Evolutionary conservation across 1,140 invertebrate species (phyloP).

Genomic region (Aphaenogaster ashmeadi): DNA sequence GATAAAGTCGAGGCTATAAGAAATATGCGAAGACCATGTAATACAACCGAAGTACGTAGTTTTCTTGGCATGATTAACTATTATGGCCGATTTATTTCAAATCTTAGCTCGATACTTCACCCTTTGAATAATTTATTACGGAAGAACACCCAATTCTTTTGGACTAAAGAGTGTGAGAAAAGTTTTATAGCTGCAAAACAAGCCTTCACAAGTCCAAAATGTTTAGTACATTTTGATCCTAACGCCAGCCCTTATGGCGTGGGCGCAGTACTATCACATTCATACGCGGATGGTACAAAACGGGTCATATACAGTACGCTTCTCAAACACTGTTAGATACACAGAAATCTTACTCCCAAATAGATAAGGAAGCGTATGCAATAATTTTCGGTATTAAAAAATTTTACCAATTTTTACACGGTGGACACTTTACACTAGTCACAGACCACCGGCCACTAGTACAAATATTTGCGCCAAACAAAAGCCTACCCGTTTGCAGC

Average conservation of each 20-base stretch:
- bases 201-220: constrained; percentile 64
- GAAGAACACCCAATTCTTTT: constrained; percentile 69
- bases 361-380: background rate
- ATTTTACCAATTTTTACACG: background rate
- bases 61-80: constrained; percentile 78
- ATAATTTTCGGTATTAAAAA: background rate
- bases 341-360: background rate
- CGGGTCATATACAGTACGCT: no score
- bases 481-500: constrained; percentile 68
- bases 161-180: constrained; percentile 65
- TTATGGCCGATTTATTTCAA: constrained; percentile 75
- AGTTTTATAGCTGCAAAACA: constrained; percentile 76
- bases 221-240: constrained; percentile 79
- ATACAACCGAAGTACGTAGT: constrained; percentile 72
- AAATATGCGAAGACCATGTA: constrained; percentile 70
- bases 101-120: constrained; percentile 80
- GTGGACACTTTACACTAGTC: constrained; percentile 77
- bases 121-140: constrained; percentile 77
- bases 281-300: constrained; percentile 80
- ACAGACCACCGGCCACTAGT: constrained; percentile 87
- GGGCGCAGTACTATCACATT: constrained; percentile 86
- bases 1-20: constrained; percentile 74
- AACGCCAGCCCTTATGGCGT: constrained; percentile 84
- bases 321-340: constrained; percentile 69
- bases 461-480: constrained; percentile 81